Percentiles rank a stretch among this genome's conserved stretches.
Evolutionary conservation across 2,113 vertebrate genomes (phyloP).

Genomic region (Procavia capensis): DNA sequence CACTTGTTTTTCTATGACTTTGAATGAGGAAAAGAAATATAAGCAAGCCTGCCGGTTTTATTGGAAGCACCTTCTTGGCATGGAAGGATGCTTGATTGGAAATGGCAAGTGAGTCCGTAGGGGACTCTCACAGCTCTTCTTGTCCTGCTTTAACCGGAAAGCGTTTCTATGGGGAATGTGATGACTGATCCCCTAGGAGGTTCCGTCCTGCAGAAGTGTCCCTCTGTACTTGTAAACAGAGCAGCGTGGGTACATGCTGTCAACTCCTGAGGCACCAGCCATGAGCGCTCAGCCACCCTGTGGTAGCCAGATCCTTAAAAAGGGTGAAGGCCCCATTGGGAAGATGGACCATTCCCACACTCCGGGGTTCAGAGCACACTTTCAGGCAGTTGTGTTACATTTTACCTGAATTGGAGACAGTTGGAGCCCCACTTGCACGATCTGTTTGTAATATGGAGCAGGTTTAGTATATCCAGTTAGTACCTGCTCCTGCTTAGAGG

Average conservation of each 20-base stretch:
- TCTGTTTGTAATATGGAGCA: neutral
- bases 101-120: neutral
- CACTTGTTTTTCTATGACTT: accelerated
- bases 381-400: conserved; percentile 26
- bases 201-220: conserved; percentile 29
- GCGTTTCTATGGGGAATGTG: conserved; percentile 17
- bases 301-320: conserved; percentile 43
- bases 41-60: neutral
- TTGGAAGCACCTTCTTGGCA: neutral
- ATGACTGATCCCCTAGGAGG: conserved; percentile 42
- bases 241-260: neutral
- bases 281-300: neutral
- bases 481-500: conserved; percentile 55
- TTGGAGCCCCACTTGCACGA: neutral
- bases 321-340: neutral
- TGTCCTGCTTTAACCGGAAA: neutral
- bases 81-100: neutral
- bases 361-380: neutral
- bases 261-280: neutral
- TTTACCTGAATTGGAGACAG: conserved; percentile 2
- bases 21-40: neutral
- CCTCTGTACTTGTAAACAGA: conserved; percentile 18
- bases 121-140: neutral
- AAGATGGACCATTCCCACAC: neutral
- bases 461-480: neutral